Evolutionary conservation across 2,888 invertebrate genomes (phyloP).

Genomic region (Troglohyphantes excavatus): DNA sequence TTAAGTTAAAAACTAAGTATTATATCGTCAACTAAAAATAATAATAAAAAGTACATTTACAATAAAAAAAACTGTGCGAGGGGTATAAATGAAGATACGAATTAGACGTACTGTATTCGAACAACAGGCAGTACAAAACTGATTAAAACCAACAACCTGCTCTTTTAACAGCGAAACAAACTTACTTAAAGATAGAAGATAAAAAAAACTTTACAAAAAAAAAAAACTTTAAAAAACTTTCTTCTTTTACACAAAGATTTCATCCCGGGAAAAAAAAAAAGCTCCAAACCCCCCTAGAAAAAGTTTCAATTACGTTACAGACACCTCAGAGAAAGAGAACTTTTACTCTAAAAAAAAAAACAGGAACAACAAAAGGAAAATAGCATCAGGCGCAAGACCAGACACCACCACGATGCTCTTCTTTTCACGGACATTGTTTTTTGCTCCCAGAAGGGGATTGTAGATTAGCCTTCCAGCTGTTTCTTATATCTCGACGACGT

Average conservation of each 20-base stretch:
- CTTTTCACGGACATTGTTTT: conserved; percentile 37
- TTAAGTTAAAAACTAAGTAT: no score
- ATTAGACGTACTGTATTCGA: no score
- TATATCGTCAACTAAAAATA: no score
- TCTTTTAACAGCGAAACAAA: conserved; percentile 9
- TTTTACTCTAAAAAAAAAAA: conserved; percentile 5
- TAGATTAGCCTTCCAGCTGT: conserved; percentile 67
- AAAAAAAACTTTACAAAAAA: background rate
- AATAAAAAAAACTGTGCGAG: no score
- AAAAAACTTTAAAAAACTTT: background rate
- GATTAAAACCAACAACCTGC: background rate
- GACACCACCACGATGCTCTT: conserved; percentile 3
- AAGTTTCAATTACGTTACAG: conserved; percentile 27
- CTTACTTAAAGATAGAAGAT: background rate
- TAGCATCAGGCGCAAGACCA: conserved; percentile 17
- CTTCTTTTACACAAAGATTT: background rate
- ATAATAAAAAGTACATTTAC: no score
- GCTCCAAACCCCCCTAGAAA: background rate
- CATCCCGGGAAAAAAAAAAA: background rate
- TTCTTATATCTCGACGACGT: conserved; percentile 41
- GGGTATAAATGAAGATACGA: no score
- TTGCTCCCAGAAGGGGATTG: conserved; percentile 34
- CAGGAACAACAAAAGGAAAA: background rate
- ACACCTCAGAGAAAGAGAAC: conserved; percentile 7
- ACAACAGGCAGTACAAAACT: no score